A percentile compares a stretch with the other conserved stretches of the same genome.
phyloP scores from a whole-genome alignment of 2,888 invertebrate genomes.

The Yponomeuta evonymella region DNA sequence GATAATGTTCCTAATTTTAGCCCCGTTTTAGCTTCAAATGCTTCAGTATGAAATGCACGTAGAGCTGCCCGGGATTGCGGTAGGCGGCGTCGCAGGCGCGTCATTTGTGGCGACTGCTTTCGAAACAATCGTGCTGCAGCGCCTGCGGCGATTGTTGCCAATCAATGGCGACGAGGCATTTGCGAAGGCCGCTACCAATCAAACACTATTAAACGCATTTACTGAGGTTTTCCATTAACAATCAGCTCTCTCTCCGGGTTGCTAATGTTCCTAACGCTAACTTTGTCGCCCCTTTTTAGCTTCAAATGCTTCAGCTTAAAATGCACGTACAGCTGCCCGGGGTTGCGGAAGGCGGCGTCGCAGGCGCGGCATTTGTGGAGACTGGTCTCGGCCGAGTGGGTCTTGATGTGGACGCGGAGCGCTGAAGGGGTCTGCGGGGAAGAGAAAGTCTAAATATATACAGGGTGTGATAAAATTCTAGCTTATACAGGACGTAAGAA shows the following conservation, averaged over 20 bases:
- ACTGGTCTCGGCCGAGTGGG: background rate
- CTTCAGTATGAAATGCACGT: slow-evolving; percentile 10
- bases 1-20: too few species aligned
- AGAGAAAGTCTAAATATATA: background rate
- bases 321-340: slow-evolving; percentile 7
- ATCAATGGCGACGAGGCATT: too few species aligned
- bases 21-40: slow-evolving; percentile 5
- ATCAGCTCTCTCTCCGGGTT: background rate
- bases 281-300: slow-evolving; percentile 5
- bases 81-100: background rate
- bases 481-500: too few species aligned
- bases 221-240: background rate
- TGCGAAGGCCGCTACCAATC: background rate
- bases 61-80: background rate
- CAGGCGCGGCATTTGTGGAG: slow-evolving; percentile 8
- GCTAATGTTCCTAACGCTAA: slow-evolving; percentile 1
- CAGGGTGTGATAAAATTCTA: background rate
- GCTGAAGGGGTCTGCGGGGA: background rate
- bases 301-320: slow-evolving; percentile 12
- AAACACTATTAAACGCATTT: background rate
- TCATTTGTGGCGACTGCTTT: background rate
- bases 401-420: background rate
- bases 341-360: slow-evolving; percentile 3
- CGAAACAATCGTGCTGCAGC: background rate
- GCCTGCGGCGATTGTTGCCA: too few species aligned